Evolutionary conservation across 2,888 invertebrate species (phyloP), one percentile per base, ranked within the genome.

Genomic region (Dorcus parallelipipedus): DNA sequence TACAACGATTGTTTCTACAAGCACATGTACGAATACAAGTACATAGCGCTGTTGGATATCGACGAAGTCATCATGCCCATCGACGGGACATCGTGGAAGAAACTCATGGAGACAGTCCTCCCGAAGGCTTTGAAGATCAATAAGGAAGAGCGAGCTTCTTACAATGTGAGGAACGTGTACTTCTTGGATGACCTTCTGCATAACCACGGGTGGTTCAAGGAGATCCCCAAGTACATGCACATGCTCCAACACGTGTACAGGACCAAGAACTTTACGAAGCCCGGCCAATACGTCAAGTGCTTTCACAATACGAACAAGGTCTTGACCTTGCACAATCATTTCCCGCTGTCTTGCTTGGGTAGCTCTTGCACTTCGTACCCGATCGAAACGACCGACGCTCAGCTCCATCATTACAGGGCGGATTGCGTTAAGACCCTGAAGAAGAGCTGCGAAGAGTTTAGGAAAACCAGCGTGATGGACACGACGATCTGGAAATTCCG

Each of bases 1-100:
- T 97, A 97, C 82, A 97, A 97, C 78, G 97, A 97, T 78, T 97
- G 97, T 73, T 83, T 97, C 54, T 96, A 96, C 80, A 89, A 93
- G 75, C 91, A 96, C 75, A 86, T 96, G 81, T 92, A 95, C 76
- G 84, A 89, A 64, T 96, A 95, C 78, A 87, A 91, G 64, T 94
- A 92, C 79, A 88, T 95, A 54, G 93, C 92, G n/a, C 81, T 97
- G 59, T 82, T 96, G 53, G 97, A 97, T 76, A 91, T 94, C 64
- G 97, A 97, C 79, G 97, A 97, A 79, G 91, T 95, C 56, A 95
- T 97, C 68, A 93, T 97, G 87, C 96, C 96, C 6, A 81, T 90
- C 67, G 84, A 87, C 67, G 84, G 84, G 62, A 77, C 77, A 4
- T 82, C 84, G 1, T 97, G 96, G 95, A 81, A 82, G 52, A 85